These are phyloP conservation scores for Seira musarum DNA, from an alignment of 2,888 invertebrate genomes.

Conservation along the genomic window DNA sequence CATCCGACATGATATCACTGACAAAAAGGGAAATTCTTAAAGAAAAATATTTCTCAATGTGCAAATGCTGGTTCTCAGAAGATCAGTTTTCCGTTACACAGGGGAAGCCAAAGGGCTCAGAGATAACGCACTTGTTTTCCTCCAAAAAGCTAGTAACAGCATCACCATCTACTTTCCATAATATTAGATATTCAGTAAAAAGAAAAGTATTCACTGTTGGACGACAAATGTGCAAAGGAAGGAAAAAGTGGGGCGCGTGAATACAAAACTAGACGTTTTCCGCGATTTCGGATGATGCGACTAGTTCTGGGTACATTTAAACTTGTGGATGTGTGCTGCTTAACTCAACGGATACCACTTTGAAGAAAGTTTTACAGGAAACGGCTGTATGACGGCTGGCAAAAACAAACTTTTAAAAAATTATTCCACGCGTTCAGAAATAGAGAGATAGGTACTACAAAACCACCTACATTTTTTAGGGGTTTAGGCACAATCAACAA, in stretches of 20 bases:
- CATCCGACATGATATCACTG: constrained; percentile 29
- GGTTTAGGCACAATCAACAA: neutral
- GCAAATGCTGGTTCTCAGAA: constrained; percentile 10
- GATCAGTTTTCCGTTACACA: constrained; percentile 8
- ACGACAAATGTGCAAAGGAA: constrained; percentile 10
- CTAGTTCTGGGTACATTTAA: neutral
- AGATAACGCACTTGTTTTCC: constrained; percentile 8
- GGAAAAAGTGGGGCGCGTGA: neutral
- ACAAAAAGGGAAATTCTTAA: constrained; percentile 27
- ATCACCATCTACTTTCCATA: neutral
- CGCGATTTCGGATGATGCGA: neutral
- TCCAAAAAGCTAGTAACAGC: neutral
- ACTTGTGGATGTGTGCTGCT: too few species aligned
- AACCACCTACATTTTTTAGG: neutral
- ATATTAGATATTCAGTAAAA: neutral
- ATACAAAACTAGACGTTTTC: neutral
- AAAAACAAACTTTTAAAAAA: neutral
- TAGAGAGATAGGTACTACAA: neutral
- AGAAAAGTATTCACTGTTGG: neutral
- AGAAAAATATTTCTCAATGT: constrained; percentile 23
- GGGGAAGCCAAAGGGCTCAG: constrained; percentile 7
- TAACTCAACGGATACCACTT: neutral
- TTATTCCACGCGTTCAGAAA: neutral
- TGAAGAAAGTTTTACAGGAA: constrained; percentile 5
- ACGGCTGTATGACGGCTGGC: neutral